Base-by-base conservation (phyloP, 2,797 vertebrate species). In the Aselliscus stoliczkanus region DNA sequence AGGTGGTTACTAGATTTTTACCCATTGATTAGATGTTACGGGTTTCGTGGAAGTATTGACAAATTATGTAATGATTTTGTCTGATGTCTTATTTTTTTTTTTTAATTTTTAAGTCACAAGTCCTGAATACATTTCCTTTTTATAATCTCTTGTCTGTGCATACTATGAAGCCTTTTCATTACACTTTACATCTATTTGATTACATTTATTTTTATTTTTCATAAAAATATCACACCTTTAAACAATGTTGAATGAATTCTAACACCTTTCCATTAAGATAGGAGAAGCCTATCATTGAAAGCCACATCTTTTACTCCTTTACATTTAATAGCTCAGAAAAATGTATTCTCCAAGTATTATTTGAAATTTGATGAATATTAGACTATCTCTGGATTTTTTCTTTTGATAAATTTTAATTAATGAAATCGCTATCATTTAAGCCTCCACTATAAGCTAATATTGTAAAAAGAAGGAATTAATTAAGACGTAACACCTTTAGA, bases 371-470 rank as follows among this genome's bases (percentile, higher is more conserved):
- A 73, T 85, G 64, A 93, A 83, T 91, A 89, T 96, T 88, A 72
- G 25, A 70, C 90, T 31, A 60, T 54, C 29, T 70, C 64, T 94
- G 50, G 50, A 76, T 93, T 87, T 77, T 77, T 96, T 80, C 73
- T 81, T 94, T 60, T 83, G 42, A 87, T 87, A 95, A 81, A 86
- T 87, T 93, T 96, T 64, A 95, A 93, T 97, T 95, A 96, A 94
- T 75, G 29, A 72, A 89, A 85, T 18, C 1, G 77, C 81, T 94
- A 65, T 81, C 18, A 83, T 86, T 94, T 70, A 11, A 83, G 58
- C 9, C 25, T 94, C 7, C 7, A 42, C 72, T 73, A 54, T 91
- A 96, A 91, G 13, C 31, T 84, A 88, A 96, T 76, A 93, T 29
- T 94, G 0, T 76, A 81, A 93, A 89, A 90, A 64, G 29, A 44